These are phyloP conservation scores for Drosophila vallismaia DNA, from an alignment of 2,888 invertebrate genomes.

Conservation along the genomic window DNA sequence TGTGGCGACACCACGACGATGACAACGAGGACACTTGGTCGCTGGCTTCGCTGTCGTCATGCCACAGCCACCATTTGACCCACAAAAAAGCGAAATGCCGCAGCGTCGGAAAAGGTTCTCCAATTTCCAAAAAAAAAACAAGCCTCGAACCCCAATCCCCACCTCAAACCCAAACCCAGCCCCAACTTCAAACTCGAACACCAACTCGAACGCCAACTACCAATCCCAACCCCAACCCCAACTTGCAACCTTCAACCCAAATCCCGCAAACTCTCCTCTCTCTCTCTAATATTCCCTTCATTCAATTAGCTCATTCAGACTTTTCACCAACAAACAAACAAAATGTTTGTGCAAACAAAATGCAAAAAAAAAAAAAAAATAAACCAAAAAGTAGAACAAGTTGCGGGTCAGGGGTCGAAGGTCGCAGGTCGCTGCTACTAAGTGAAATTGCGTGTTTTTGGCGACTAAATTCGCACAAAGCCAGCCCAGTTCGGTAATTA, in stretches of 20 bases:
- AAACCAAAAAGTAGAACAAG: no score
- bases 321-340: constrained; percentile 7
- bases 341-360: constrained; percentile 3
- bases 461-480: constrained; percentile 18
- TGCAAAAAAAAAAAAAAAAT: neutral
- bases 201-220: no score
- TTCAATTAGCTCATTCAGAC: constrained; percentile 46
- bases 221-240: no score
- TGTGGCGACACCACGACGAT: constrained; percentile 34
- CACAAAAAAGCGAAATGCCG: constrained; percentile 61
- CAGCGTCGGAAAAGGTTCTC: constrained; percentile 25
- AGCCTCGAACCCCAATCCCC: neutral
- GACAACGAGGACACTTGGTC: constrained; percentile 31
- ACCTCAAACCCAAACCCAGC: no score
- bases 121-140: constrained; percentile 1
- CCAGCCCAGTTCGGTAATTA: constrained; percentile 23
- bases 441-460: constrained; percentile 20
- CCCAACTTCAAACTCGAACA: no score
- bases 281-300: neutral
- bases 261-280: no score
- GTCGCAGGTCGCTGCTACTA: constrained; percentile 21
- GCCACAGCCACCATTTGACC: constrained; percentile 61
- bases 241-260: no score
- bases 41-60: constrained; percentile 36
- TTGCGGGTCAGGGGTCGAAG: constrained; percentile 12